A percentile compares a stretch with the other conserved stretches of the same genome.
Evolutionary conservation across 2,888 invertebrate genomes (phyloP).

Genomic region (Stenichneumon culpator): DNA sequence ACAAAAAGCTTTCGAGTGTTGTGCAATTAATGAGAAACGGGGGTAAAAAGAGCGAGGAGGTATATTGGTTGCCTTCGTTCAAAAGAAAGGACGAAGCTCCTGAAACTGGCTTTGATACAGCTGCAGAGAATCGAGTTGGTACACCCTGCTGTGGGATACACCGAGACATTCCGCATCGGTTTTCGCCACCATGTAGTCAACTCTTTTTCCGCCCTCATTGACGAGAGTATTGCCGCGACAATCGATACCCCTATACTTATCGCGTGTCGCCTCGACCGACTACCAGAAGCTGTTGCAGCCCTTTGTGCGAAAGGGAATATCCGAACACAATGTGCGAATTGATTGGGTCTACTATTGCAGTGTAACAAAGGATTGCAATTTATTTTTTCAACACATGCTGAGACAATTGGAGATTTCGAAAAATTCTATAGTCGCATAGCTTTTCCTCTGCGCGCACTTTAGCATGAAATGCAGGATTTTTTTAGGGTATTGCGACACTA

Average conservation of each 20-base stretch:
- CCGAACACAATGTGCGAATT: not conserved
- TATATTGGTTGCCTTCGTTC: not conserved
- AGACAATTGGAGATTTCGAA: too few relatives aligned
- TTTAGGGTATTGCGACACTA: too few relatives aligned
- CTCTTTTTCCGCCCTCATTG: conserved; percentile 7
- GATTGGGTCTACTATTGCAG: not conserved
- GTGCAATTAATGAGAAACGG: conserved; percentile 25
- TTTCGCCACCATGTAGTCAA: not conserved
- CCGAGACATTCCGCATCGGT: not conserved
- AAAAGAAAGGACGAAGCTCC: not conserved
- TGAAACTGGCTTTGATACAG: not conserved
- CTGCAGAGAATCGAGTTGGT: not conserved
- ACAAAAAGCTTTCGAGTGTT: conserved; percentile 1
- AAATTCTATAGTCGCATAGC: not conserved
- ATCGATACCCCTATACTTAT: conserved; percentile 1
- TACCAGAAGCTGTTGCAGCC: not conserved
- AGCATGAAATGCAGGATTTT: not conserved
- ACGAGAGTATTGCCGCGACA: conserved; percentile 11
- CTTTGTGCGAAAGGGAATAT: conserved; percentile 4
- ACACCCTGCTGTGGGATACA: not conserved
- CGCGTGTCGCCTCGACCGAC: conserved; percentile 8
- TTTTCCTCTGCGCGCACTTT: not conserved
- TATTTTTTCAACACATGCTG: not conserved
- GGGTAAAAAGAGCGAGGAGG: not conserved
- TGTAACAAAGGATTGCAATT: not conserved